Conservation (phyloP, 2,797 vertebrate species). For the Acomys russatus region DNA sequence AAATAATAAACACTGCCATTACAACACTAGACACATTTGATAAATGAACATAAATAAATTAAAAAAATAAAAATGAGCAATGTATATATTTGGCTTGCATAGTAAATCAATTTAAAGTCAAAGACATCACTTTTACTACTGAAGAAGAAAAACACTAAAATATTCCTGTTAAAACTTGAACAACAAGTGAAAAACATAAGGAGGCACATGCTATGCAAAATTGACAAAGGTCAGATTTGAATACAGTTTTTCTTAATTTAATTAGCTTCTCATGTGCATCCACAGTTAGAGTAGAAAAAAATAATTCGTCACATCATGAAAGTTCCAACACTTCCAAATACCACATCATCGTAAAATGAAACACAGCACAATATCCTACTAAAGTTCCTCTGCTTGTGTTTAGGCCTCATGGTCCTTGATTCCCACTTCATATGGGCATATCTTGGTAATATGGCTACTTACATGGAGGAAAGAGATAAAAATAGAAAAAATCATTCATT, state of each 20-base stretch:
- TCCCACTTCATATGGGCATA: background rate
- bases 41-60: conserved; percentile 1
- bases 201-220: background rate
- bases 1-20: background rate
- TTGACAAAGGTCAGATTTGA: conserved; percentile 25
- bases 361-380: background rate
- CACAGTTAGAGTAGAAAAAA: conserved; percentile 19
- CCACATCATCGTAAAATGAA: conserved; percentile 16
- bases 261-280: background rate
- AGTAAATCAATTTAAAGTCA: conserved; percentile 60
- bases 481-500: conserved; percentile 19
- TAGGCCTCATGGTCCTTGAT: background rate
- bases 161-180: background rate
- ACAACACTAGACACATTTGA: background rate
- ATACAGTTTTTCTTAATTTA: conserved; percentile 3
- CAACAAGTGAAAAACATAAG: background rate
- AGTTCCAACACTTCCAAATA: background rate
- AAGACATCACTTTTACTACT: conserved; percentile 41
- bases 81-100: conserved; percentile 33
- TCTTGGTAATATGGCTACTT: conserved; percentile 14
- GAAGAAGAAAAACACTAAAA: conserved; percentile 26
- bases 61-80: conserved; percentile 46
- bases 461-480: background rate
- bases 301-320: background rate
- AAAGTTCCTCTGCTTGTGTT: background rate